These are phyloP conservation scores for Eclectus roratus DNA, from an alignment of 2,113 vertebrate species.

Conservation along the genomic window DNA sequence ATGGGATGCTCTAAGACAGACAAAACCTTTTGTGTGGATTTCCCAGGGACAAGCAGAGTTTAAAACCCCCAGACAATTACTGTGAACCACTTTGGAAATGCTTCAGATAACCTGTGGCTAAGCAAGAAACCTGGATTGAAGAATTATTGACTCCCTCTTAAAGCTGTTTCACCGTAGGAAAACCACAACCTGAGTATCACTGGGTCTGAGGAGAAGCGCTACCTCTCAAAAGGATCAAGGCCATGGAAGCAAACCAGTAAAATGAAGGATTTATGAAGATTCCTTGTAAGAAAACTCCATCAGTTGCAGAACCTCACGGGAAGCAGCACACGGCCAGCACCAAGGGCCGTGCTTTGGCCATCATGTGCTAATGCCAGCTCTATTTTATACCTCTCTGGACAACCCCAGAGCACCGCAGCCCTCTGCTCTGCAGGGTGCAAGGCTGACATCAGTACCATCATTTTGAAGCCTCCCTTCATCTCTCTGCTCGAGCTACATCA, in stretches of 20 bases:
- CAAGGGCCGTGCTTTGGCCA: neutral
- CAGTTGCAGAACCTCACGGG: neutral
- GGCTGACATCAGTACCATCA: neutral
- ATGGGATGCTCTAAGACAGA: neutral
- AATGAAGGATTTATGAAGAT: neutral
- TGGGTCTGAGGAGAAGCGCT: neutral
- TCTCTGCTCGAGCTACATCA: neutral
- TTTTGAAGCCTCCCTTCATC: neutral
- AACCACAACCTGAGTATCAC: neutral
- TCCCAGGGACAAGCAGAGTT: neutral
- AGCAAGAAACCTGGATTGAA: neutral
- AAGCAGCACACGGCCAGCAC: neutral
- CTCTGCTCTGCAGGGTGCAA: neutral
- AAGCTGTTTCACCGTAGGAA: neutral
- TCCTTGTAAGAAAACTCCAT: neutral
- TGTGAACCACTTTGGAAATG: accelerated
- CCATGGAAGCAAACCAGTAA: conserved; percentile 1
- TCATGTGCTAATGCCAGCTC: neutral
- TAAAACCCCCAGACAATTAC: neutral
- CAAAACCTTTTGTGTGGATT: neutral
- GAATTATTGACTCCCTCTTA: neutral
- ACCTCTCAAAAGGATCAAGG: neutral
- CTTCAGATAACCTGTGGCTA: neutral
- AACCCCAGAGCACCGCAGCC: neutral
- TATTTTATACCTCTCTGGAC: neutral